These are phyloP conservation scores for Nymphalis io DNA, from an alignment of 1,140 invertebrate species.

Conservation along the genomic window DNA sequence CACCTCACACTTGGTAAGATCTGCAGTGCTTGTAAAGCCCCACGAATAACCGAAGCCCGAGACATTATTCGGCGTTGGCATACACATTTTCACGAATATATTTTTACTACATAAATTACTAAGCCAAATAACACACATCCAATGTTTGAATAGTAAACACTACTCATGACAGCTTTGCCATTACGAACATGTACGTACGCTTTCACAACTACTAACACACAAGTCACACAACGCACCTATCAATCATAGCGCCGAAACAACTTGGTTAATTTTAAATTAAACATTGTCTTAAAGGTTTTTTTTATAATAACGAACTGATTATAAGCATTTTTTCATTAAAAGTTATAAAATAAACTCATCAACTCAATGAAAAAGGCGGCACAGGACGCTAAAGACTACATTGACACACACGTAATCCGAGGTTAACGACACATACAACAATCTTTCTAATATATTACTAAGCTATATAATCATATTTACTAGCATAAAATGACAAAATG, in stretches of 20 bases:
- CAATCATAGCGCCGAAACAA: conserved; percentile 50
- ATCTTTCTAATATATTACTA: conserved; percentile 20
- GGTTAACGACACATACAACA: conserved; percentile 32
- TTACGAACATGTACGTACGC: conserved; percentile 72
- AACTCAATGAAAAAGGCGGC: conserved; percentile 71
- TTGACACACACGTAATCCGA: conserved; percentile 66
- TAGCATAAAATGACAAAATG: conserved; percentile 25
- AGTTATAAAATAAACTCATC: conserved; percentile 56
- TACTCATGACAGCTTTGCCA: conserved; percentile 76
- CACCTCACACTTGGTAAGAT: conserved; percentile 77
- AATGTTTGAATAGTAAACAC: conserved; percentile 72
- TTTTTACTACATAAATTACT: conserved; percentile 55
- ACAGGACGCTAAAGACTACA: conserved; percentile 67
- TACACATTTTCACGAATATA: conserved; percentile 76
- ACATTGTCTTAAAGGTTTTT: conserved; percentile 2
- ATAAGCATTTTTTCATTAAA: conserved; percentile 15
- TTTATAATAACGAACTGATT: conserved; percentile 8
- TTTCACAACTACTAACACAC: conserved; percentile 75
- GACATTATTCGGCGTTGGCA: conserved; percentile 79
- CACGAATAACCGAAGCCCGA: conserved; percentile 79
- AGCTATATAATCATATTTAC: conserved; percentile 40
- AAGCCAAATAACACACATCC: conserved; percentile 70
- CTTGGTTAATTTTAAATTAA: conserved; percentile 13
- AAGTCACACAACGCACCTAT: conserved; percentile 69
- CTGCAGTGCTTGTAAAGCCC: conserved; percentile 77